Base-by-base conservation (phyloP, 2,797 vertebrate species). In the Nannoperca australis region DNA sequence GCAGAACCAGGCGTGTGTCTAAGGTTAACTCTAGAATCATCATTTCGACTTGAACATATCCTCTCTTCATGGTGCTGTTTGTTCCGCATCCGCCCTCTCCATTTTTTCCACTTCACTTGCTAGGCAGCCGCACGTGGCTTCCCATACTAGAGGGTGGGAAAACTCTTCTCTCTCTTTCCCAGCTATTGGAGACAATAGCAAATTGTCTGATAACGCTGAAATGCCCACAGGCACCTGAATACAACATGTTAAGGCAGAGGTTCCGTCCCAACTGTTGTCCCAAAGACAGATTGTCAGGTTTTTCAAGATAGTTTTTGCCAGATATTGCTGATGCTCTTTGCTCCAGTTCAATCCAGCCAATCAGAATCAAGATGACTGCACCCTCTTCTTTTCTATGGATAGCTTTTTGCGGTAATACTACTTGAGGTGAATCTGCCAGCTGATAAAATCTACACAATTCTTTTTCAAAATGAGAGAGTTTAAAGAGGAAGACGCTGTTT, bases 21-120 rank as follows among this genome's bases (percentile, higher is more conserved):
- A 34, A 56, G 36, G 30, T 69, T 54, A 42, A 24, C 20, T n/a
- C 14, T 55, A 70, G 18, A 56, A 8, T 73, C 18, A 15, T 30
- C 1, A 30, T 72, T 59, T 73, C 42, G 65, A 40, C 38, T 36
- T 72, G 24, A 70, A 45, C n/a, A 55, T 80, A 45, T 65, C 56
- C 32, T 71, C 34, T 17, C 60, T 55, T 81, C 7, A 34, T 7
- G 2, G 7, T 53, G 45, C 40, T 36, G 40, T 73, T 62, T 42
- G 40, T 50, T 68, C 34, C 34, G 7, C 44, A 27, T 71, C 67
- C 40, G 22, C 61, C 55, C 24, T 59, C 10, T 42, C 60, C 32
- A 66, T 24, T n/a, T 13, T 71, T 87, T 82, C 36, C 68, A 76
- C 68, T 58, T 65, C 22, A 44, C 74, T 77, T 76, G 51, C 71